Percentiles rank a stretch among this genome's conserved stretches.
phyloP scores from a whole-genome alignment of 2,797 vertebrate species.

The Bradypodion pumilum region DNA sequence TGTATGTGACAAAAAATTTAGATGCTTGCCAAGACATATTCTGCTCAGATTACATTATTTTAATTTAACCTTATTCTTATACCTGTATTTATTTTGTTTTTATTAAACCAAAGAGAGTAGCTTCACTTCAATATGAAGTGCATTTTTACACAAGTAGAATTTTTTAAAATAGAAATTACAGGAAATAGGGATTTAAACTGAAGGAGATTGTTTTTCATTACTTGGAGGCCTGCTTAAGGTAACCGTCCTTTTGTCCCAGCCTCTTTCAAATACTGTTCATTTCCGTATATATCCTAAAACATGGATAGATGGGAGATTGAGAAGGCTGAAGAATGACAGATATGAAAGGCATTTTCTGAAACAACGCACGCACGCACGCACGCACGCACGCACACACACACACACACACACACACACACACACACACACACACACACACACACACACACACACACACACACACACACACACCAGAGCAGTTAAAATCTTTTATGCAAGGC shows the following conservation, averaged over 20 bases:
- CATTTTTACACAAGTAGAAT: background rate
- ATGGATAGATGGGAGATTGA: background rate
- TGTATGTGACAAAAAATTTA: conserved; percentile 47
- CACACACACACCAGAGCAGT: background rate
- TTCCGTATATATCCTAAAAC: background rate
- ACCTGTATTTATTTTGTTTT: conserved; percentile 60
- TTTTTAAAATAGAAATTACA: background rate
- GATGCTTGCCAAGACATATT: conserved; percentile 50
- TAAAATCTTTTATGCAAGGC: background rate
- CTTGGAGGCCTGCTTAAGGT: background rate
- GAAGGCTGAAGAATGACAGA: conserved; percentile 18
- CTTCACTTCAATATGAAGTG: conserved; percentile 33
- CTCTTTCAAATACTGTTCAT: conserved; percentile 9
- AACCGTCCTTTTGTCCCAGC: background rate
- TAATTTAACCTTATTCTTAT: conserved; percentile 59
- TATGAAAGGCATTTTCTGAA: background rate
- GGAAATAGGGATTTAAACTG: conserved; percentile 3
- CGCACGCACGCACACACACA: background rate
- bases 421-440: background rate
- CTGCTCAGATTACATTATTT: conserved; percentile 54
- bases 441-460: background rate
- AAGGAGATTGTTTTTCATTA: conserved; percentile 22
- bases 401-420: background rate
- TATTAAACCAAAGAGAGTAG: conserved; percentile 53
- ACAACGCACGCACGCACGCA: background rate